A percentile compares a stretch with the other conserved stretches of the same genome.
These are phyloP conservation scores for Sphenodon punctatus DNA, from an alignment of 2,797 vertebrate genomes.

Conservation along the genomic window DNA sequence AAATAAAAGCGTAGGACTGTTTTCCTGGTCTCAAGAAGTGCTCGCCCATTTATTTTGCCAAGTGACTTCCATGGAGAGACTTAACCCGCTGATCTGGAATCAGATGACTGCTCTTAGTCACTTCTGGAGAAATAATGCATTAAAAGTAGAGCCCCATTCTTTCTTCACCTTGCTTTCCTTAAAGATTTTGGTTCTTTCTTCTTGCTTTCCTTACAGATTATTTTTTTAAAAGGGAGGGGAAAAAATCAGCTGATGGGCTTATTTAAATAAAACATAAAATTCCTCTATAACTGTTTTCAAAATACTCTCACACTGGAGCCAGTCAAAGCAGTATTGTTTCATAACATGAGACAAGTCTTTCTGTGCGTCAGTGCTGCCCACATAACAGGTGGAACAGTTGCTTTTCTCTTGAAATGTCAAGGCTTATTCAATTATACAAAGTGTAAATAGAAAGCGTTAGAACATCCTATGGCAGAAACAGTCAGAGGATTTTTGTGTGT, in stretches of 20 bases:
- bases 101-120: not conserved
- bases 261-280: not conserved
- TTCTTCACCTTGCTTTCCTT: not conserved
- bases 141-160: not conserved
- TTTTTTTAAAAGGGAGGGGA: not conserved
- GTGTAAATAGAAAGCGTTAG: not conserved
- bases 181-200: not conserved
- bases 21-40: not conserved
- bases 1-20: not conserved
- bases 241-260: not conserved
- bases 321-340: not conserved
- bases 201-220: not conserved
- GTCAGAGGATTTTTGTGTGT: not conserved
- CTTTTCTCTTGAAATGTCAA: not conserved
- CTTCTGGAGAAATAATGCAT: not conserved
- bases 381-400: not conserved
- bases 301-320: not conserved
- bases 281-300: not conserved
- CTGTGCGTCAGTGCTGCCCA: not conserved
- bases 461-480: not conserved
- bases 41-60: not conserved
- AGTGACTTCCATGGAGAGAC: not conserved
- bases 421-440: not conserved
- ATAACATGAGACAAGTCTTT: not conserved
- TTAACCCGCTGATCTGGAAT: not conserved